These are phyloP conservation scores for Thereva unica DNA, from an alignment of 2,888 invertebrate species.

Conservation along the genomic window DNA sequence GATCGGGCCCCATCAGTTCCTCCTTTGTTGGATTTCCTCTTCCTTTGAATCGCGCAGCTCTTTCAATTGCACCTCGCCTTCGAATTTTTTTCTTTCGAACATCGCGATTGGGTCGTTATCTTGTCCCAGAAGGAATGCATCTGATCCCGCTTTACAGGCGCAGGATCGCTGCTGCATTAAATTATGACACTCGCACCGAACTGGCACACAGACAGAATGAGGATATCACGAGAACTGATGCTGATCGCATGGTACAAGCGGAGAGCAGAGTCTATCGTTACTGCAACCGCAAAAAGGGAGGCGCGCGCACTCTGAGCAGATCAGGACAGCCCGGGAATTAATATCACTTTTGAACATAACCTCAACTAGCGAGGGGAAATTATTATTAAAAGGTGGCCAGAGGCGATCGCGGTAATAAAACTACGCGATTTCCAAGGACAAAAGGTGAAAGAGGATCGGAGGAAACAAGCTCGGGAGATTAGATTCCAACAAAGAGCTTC, in stretches of 20 bases:
- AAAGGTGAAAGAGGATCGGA: background rate
- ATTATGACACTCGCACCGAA: conserved; percentile 20
- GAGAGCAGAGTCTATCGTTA: background rate
- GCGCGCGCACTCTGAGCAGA: background rate
- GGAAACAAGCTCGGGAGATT: conserved; percentile 27
- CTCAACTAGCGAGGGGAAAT: conserved; percentile 19
- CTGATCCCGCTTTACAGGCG: conserved; percentile 28
- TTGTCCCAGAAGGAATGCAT: conserved; percentile 33
- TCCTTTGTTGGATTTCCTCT: conserved; percentile 7
- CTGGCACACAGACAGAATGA: conserved; percentile 6
- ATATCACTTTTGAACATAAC: conserved; percentile 30
- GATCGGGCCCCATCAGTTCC: conserved; percentile 25
- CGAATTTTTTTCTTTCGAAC: conserved; percentile 14
- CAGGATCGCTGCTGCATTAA: conserved; percentile 28
- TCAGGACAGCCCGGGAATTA: conserved; percentile 8
- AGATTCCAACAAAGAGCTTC: conserved; percentile 17
- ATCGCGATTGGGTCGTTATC: conserved; percentile 28
- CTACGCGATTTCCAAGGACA: background rate
- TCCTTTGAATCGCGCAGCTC: background rate
- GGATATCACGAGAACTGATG: conserved; percentile 11
- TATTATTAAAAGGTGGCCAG: conserved; percentile 19
- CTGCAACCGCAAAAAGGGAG: conserved; percentile 15
- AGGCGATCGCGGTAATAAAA: conserved; percentile 23
- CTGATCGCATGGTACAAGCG: background rate
- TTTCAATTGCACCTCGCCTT: background rate